Percentiles rank a stretch among this genome's conserved stretches.
These are phyloP conservation scores for Seira sanloemensis DNA, from an alignment of 2,888 invertebrate genomes.

Conservation along the genomic window DNA sequence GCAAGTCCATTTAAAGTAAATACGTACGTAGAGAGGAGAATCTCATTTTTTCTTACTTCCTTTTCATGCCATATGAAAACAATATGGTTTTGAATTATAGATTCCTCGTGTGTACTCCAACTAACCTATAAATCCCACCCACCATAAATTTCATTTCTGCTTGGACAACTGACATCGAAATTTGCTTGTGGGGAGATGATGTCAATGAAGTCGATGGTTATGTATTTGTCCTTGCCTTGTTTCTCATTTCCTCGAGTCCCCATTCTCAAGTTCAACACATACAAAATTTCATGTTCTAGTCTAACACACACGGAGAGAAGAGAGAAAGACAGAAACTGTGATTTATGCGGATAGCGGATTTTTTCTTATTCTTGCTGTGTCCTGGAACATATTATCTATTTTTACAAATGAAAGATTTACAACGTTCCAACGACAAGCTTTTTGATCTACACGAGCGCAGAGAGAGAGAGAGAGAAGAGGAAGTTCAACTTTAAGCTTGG, in stretches of 20 bases:
- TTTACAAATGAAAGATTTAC: slow-evolving; percentile 4
- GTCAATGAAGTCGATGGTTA: too few relatives aligned
- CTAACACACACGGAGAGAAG: not conserved
- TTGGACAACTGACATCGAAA: not conserved
- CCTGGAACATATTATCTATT: not conserved
- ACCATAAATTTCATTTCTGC: not conserved
- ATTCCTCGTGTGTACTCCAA: not conserved
- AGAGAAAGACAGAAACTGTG: too few relatives aligned
- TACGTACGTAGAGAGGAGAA: too few relatives aligned
- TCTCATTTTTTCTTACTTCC: too few relatives aligned
- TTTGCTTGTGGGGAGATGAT: not conserved
- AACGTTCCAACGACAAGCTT: not conserved
- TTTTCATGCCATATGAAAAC: slow-evolving; percentile 41
- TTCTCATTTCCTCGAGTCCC: not conserved
- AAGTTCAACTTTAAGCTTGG: not conserved
- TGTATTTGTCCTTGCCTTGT: not conserved
- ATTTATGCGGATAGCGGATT: not conserved
- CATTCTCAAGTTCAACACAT: not conserved
- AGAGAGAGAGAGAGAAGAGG: too few relatives aligned
- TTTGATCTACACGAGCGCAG: too few relatives aligned
- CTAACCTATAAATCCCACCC: not conserved
- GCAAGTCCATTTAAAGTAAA: too few relatives aligned
- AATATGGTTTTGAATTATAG: not conserved
- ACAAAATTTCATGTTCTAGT: not conserved
- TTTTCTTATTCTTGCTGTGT: too few relatives aligned